Evolutionary conservation across 2,113 vertebrate species (phyloP).

Genomic region (Rhinoderma darwinii): DNA sequence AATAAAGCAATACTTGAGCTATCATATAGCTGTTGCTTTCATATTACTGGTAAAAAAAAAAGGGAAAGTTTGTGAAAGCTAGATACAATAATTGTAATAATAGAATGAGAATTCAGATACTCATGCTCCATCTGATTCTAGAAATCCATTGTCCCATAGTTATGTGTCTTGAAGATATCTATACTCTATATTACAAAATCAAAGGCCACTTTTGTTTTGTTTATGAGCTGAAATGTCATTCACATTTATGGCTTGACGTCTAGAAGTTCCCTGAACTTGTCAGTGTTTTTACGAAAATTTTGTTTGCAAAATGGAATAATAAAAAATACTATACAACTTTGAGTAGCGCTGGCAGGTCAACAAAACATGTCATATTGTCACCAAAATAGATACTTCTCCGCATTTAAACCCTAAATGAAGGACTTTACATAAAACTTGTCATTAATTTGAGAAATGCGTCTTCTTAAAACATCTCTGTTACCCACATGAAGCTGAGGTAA

Average conservation of each 20-base stretch:
- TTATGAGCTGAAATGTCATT: slow-evolving; percentile 6
- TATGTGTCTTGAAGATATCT: neutral
- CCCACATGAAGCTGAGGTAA: too few species aligned
- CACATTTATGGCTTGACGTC: neutral
- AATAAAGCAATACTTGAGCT: neutral
- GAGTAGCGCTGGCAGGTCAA: neutral
- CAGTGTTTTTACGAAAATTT: neutral
- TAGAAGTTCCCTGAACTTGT: neutral
- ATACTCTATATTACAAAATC: neutral
- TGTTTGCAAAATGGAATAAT: neutral
- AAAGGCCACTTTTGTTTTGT: neutral
- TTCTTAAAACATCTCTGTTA: too few species aligned
- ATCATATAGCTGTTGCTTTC: neutral
- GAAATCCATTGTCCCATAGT: slow-evolving; percentile 2
- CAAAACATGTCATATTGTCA: neutral
- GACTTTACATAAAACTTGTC: too few species aligned
- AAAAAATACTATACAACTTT: neutral
- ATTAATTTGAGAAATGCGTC: too few species aligned
- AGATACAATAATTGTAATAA: neutral
- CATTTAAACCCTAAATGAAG: too few species aligned
- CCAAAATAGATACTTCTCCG: neutral
- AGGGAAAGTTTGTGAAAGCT: neutral
- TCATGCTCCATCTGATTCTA: neutral
- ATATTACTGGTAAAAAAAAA: neutral
- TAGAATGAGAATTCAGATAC: slow-evolving; percentile 9